Percentiles rank a stretch among this genome's conserved stretches.
Conservation (phyloP, 2,113 vertebrate species). For the Cisticola juncidis region DNA sequence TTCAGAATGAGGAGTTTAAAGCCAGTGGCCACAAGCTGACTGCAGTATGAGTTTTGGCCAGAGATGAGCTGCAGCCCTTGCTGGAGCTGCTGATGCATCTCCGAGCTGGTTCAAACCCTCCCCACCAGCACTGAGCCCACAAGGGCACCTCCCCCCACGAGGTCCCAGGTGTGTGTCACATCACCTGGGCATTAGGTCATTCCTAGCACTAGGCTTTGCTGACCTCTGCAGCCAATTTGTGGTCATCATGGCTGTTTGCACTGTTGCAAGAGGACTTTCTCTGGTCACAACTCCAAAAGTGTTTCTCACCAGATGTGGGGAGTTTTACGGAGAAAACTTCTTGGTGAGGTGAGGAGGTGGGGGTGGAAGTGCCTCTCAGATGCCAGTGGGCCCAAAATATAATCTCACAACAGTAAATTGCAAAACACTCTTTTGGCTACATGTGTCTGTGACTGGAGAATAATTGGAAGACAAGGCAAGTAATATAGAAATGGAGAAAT, state of each 20-base stretch:
- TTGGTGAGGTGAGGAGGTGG: background rate
- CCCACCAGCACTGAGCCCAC: accelerated
- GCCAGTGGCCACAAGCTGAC: background rate
- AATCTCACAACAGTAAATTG: background rate
- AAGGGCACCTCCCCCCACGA: accelerated
- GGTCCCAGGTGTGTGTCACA: background rate
- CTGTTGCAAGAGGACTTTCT: background rate
- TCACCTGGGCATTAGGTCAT: background rate
- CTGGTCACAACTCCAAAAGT: background rate
- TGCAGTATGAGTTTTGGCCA: background rate
- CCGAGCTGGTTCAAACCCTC: background rate
- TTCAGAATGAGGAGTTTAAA: background rate
- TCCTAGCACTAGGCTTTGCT: background rate
- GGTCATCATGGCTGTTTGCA: background rate
- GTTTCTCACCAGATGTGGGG: background rate
- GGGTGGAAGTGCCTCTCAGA: background rate
- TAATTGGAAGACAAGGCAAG: background rate
- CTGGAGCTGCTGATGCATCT: background rate
- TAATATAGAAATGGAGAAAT: background rate
- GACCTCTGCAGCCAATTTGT: background rate
- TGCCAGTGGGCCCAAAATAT: background rate
- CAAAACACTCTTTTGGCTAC: background rate
- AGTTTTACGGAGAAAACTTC: background rate
- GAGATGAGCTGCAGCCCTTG: background rate
- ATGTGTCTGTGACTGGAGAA: background rate